Percentiles rank a stretch among this genome's conserved stretches.
These are phyloP conservation scores for Alcis repandata DNA, from an alignment of 2,888 invertebrate species.

Conservation along the genomic window DNA sequence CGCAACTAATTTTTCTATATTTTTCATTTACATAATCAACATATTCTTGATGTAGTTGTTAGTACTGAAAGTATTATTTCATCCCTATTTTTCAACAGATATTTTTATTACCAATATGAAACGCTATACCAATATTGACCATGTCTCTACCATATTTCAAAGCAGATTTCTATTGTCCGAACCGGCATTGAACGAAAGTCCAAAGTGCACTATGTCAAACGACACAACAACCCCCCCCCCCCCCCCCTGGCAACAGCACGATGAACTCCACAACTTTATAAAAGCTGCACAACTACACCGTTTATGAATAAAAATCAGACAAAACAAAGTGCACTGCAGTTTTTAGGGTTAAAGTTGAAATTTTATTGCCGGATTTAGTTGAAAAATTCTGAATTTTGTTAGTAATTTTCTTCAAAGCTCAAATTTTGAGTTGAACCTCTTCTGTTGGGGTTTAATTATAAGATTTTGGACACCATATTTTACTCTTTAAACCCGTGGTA, in stretches of 20 bases:
- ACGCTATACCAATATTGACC: too few species aligned
- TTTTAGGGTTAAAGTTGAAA: conserved; percentile 14
- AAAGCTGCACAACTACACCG: conserved; percentile 6
- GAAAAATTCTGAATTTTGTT: conserved; percentile 23
- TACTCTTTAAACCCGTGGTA: too few species aligned
- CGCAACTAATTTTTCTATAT: too few species aligned
- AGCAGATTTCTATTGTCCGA: background rate
- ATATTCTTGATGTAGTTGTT: too few species aligned
- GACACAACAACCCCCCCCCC: background rate
- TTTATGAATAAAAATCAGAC: conserved; percentile 8
- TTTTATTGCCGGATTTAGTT: conserved; percentile 5
- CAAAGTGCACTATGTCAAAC: conserved; percentile 2
- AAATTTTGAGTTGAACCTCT: conserved; percentile 4
- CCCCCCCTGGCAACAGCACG: background rate
- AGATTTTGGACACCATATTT: background rate
- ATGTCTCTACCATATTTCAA: too few species aligned
- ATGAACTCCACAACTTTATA: conserved; percentile 3
- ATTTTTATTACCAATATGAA: too few species aligned
- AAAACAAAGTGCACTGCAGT: background rate
- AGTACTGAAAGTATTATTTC: too few species aligned
- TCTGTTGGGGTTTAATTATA: conserved; percentile 28
- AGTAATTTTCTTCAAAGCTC: background rate
- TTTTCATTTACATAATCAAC: too few species aligned
- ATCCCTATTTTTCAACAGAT: too few species aligned
- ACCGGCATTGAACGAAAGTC: background rate